Conservation (phyloP, 2,113 vertebrate genomes). For the Cnemophilus loriae region DNA sequence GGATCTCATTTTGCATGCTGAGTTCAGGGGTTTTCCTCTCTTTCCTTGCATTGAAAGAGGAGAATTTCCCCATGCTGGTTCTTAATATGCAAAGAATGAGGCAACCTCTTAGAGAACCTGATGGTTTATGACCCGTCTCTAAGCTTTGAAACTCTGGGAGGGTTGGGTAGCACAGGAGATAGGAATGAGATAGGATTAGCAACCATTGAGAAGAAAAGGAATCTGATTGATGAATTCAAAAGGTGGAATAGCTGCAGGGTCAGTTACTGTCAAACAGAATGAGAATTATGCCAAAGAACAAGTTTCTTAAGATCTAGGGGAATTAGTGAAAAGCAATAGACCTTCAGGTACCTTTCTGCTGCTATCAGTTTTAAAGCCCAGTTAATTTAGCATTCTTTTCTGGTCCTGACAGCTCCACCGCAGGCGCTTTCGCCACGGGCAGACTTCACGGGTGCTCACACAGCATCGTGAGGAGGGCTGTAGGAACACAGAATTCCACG, state of each 20-base stretch:
- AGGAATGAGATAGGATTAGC: not conserved
- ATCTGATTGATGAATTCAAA: slow-evolving; percentile 2
- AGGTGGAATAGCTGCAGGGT: slow-evolving; percentile 5
- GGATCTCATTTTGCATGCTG: not conserved
- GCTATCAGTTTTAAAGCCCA: not conserved
- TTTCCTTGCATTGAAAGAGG: not conserved
- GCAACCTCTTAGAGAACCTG: not conserved
- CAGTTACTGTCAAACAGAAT: slow-evolving; percentile 23
- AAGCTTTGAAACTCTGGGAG: not conserved
- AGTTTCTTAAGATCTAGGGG: not conserved
- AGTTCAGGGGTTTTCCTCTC: not conserved
- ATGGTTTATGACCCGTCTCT: not conserved
- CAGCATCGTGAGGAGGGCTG: not conserved
- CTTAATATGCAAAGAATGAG: not conserved
- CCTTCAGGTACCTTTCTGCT: slow-evolving; percentile 33
- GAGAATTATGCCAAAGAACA: slow-evolving; percentile 1
- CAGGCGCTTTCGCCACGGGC: not conserved
- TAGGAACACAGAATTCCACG: not conserved
- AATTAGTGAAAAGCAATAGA: slow-evolving; percentile 10
- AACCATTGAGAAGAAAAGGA: not conserved
- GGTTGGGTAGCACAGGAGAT: not conserved
- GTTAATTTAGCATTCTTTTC: not conserved
- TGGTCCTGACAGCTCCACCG: slow-evolving; percentile 11
- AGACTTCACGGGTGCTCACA: not conserved
- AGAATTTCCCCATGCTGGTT: not conserved